Percentiles rank a stretch among this genome's conserved stretches.
Evolutionary conservation across 2,888 invertebrate species (phyloP).

Genomic region (Drosophila mulleri): DNA sequence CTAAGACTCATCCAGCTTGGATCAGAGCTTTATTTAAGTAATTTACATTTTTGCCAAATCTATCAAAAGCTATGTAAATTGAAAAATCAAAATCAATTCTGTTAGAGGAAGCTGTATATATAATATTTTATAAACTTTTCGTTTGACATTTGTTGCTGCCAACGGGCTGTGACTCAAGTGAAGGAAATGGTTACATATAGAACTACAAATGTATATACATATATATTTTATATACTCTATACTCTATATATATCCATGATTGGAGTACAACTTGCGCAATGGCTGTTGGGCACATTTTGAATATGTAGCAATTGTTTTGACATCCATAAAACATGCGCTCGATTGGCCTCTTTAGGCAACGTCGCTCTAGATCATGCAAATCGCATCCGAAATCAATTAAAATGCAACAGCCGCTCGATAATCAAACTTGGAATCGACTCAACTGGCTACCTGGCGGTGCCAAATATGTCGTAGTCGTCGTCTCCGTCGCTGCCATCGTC

Average conservation of each 20-base stretch:
- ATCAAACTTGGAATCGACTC: constrained; percentile 55
- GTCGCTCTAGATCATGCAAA: constrained; percentile 73
- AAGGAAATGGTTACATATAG: constrained; percentile 43
- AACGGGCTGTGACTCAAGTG: constrained; percentile 30
- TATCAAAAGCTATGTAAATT: not conserved
- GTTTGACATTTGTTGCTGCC: constrained; percentile 54
- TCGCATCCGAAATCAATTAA: constrained; percentile 70
- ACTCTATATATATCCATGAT: constrained; percentile 2
- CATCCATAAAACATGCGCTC: constrained; percentile 79
- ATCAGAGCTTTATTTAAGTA: not conserved
- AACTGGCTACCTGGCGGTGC: constrained; percentile 58
- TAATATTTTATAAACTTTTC: constrained; percentile 25
- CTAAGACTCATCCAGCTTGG: not conserved
- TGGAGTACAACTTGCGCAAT: constrained; percentile 64
- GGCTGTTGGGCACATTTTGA: constrained; percentile 56
- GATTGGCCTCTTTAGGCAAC: constrained; percentile 76
- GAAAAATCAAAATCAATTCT: not conserved
- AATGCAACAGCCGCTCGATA: constrained; percentile 71
- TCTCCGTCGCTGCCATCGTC: not conserved
- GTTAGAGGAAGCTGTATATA: constrained; percentile 7
- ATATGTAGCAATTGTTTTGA: constrained; percentile 77
- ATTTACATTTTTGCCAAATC: not conserved
- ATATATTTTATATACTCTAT: constrained; percentile 32
- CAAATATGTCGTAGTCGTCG: constrained; percentile 68
- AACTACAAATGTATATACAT: constrained; percentile 26